Base-by-base conservation (phyloP, 2,888 invertebrate genomes). In the Idaea aversata region DNA sequence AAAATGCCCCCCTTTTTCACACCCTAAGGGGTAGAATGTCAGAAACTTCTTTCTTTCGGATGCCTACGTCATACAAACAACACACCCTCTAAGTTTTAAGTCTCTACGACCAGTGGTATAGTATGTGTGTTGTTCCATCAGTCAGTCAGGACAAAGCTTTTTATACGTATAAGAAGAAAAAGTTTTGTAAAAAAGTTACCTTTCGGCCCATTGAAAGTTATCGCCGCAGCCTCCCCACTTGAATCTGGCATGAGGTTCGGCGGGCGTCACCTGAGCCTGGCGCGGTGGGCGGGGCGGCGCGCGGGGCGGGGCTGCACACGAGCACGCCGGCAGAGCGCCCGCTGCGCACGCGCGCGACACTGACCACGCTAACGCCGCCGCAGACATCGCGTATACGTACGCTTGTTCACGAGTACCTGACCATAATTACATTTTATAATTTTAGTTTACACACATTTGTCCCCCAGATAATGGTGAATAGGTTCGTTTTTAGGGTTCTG, bases 181-280 rank as follows among this genome's bases (percentile, higher is more conserved):
- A 62, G 35, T 63, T 61, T 7, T 36, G 16, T 61, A 59, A 59
- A 7, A 13, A 35, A 34, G 61, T 62, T 72, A 91, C 92, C 91
- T 93, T 66, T 95, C 94, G 1, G 96, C 96, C 93, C 96, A 96
- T 75, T 94, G 94, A 65, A 95, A 94, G 87, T 97, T 97, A 81
- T 97, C 97, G 0, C 96, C 96, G 84, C 97, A 97, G 38, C 97
- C 97, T 61, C 97, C 97, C 97, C 97, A 97, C 85, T 97, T 96
- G 90, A 96, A 97, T 70, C 95, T 93, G 0, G 95, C 95, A 66
- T 94, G 94, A 6, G 96, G 95, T 94, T 92, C 97, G 94, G 74
- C 95, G 94, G 76, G 96, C 62, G 95, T 94, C 57, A 94, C 91
- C 94, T 81, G 95, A 87, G 71, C 94, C 87, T 72, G 95, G 80